Percentiles rank a stretch among this genome's conserved stretches.
Conservation (phyloP, 2,888 invertebrate genomes). For the Caenorhabditis panamensis region DNA sequence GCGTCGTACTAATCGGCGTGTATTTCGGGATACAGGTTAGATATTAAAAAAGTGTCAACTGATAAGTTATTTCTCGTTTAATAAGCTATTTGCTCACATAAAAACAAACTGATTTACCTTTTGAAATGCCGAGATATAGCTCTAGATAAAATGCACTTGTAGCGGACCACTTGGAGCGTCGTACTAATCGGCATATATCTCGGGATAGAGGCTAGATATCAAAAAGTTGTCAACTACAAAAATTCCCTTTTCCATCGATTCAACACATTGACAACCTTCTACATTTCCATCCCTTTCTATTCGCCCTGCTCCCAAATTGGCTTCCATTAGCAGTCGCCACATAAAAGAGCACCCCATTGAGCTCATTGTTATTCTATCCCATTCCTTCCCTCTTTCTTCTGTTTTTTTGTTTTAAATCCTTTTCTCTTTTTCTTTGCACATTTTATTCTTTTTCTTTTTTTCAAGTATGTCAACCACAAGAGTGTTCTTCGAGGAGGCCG, state of each 20-base stretch:
- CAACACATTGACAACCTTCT: not conserved
- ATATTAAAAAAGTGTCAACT: no score
- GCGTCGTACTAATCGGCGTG: no score
- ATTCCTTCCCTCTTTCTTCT: not conserved
- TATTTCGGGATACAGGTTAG: no score
- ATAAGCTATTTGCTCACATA: no score
- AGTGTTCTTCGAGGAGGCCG: constrained; percentile 73
- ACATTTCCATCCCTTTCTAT: not conserved
- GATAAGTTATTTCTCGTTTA: no score
- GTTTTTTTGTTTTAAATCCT: constrained; percentile 2
- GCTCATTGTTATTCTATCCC: constrained; percentile 41
- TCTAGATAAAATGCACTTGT: no score
- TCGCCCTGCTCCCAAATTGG: not conserved
- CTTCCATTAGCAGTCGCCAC: not conserved
- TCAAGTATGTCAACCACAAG: constrained; percentile 49
- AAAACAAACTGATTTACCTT: no score
- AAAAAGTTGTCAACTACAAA: not conserved
- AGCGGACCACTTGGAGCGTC: not conserved
- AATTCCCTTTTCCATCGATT: not conserved
- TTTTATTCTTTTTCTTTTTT: not conserved
- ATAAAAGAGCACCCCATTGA: not conserved
- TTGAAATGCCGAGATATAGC: no score
- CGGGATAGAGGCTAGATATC: not conserved
- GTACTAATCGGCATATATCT: not conserved
- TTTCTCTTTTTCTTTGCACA: not conserved